Evolutionary conservation across 2,113 vertebrate species (phyloP).

Genomic region (Ovis canadensis): DNA sequence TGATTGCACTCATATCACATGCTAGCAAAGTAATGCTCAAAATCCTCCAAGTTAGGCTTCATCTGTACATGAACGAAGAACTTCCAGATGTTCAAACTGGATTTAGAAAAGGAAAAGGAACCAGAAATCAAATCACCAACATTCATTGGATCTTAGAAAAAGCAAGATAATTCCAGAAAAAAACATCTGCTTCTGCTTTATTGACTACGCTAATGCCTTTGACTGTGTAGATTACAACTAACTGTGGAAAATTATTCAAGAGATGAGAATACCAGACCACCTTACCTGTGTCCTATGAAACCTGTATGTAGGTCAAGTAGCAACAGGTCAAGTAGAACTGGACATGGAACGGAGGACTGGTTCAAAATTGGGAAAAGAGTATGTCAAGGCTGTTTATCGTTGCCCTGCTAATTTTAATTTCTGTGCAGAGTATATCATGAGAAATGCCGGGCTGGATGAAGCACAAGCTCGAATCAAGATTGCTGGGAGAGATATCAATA

Average conservation of each 20-base stretch:
- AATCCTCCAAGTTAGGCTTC: background rate
- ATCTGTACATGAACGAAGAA: background rate
- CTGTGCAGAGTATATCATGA: background rate
- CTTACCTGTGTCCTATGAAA: background rate
- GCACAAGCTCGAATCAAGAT: background rate
- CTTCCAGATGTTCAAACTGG: background rate
- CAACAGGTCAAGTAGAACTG: background rate
- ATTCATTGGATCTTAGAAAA: background rate
- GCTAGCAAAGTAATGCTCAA: background rate
- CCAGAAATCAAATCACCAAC: background rate
- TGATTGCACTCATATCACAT: background rate
- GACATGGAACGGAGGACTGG: background rate
- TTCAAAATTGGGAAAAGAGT: background rate
- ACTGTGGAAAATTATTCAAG: background rate
- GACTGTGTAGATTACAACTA: background rate
- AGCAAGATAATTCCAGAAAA: background rate
- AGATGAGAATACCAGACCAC: background rate
- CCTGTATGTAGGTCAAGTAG: too few species aligned
- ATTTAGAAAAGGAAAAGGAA: background rate
- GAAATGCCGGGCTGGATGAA: accelerated
- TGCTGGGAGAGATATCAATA: background rate
- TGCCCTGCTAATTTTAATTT: background rate
- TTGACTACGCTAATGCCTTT: background rate
- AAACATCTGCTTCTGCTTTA: background rate
- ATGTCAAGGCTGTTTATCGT: background rate